Base-by-base conservation (phyloP, 1,140 invertebrate species). In the Drosophila azteca region DNA sequence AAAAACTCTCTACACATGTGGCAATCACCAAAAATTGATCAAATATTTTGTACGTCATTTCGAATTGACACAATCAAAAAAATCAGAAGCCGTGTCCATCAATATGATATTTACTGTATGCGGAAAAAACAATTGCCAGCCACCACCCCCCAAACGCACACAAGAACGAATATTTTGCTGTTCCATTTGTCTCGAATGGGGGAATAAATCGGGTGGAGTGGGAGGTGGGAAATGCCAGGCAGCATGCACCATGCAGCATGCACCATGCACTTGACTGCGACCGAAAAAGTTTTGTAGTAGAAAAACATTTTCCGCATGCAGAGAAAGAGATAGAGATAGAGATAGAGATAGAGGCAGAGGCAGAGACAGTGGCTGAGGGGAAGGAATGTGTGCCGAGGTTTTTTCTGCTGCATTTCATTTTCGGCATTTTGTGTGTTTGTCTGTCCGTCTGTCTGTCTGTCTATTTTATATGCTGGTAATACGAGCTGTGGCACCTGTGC, bases 41-140 rank as follows among this genome's bases (percentile, higher is more conserved):
- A 64, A 75, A 67, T 52, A 67, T 78, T 85, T 84, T 87, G 71
- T 66, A 55, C 65, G 63, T 51, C 69, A 71, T 69, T 50, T 52
- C 64, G 51, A 75, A 82, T 82, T 82, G 78, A 82, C 74, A 82
- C 82, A 85, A 87, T 71, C 82, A 85, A 82, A 69, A 69, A 87
- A 85, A 85, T 85, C 82, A 85, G 62, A 85, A 63, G 66, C 59
- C 61, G 74, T 77, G 63, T 78, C 70, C 66, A 81, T 85, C 82
- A 85, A 75, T 79, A 66, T 62, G 51, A 50, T 67, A 62, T 68
- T 81, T 71, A 70, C 67, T 43, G 9, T 24, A 53, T 29, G 44
- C 58, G 46, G 22, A 62, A 24, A 41, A 45, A 75, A 55, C 22
- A 58, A 39, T 35, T 45, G 26, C 26, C 48, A 29, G 29, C 51